Evolutionary conservation across 2,797 vertebrate species (phyloP).

Genomic region (Notolepis coatsorum): DNA sequence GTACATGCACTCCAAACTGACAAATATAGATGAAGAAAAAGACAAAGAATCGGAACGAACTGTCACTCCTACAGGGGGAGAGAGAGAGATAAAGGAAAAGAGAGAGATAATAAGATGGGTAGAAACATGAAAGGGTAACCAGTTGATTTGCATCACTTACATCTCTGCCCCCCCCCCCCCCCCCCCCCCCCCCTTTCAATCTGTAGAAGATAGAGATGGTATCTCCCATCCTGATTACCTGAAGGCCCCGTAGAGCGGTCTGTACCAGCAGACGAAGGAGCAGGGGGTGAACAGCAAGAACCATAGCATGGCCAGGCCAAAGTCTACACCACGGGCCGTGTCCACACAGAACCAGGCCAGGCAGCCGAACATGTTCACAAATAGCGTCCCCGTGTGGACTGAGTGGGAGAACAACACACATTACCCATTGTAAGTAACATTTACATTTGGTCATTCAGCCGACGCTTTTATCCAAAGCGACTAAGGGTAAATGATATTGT

Average conservation of each 20-base stretch:
- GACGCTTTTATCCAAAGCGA: too few species aligned
- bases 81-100: slow-evolving; percentile 21
- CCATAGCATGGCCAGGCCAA: slow-evolving; percentile 97
- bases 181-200: too few species aligned
- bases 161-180: too few species aligned
- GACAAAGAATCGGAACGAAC: slow-evolving; percentile 96
- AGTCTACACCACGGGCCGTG: slow-evolving; percentile 90
- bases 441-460: too few species aligned
- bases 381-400: slow-evolving; percentile 96
- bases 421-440: background rate
- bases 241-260: slow-evolving; percentile 98
- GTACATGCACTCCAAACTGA: slow-evolving; percentile 96
- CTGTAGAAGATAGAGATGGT: too few species aligned
- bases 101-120: slow-evolving; percentile 2
- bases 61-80: slow-evolving; percentile 90
- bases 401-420: slow-evolving; percentile 32
- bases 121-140: background rate
- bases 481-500: too few species aligned
- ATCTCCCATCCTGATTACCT: slow-evolving; percentile 81
- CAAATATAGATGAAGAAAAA: slow-evolving; percentile 99
- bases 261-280: slow-evolving; percentile 97
- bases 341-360: slow-evolving; percentile 98
- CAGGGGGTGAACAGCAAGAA: slow-evolving; percentile 95
- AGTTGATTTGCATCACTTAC: background rate
- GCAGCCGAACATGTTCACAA: slow-evolving; percentile 98